A percentile compares a stretch with the other conserved stretches of the same genome.
phyloP scores from a whole-genome alignment of 1,140 invertebrate species.

The Procambarus clarkii region DNA sequence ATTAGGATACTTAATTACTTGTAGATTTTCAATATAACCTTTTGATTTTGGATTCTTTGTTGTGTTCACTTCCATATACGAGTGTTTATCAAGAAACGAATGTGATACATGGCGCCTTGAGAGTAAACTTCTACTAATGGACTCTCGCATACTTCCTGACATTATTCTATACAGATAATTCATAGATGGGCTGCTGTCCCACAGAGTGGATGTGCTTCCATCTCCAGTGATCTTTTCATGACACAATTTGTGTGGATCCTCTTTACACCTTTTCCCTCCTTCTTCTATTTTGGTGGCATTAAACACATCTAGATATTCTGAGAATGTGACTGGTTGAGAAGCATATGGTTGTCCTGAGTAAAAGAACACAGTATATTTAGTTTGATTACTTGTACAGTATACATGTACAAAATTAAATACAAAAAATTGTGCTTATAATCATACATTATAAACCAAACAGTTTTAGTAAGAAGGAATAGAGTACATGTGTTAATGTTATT shows the following conservation, averaged over 20 bases:
- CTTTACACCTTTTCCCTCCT: not conserved
- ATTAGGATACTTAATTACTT: not conserved
- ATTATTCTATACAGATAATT: constrained; percentile 28
- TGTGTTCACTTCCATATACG: not conserved
- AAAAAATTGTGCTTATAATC: too few species aligned
- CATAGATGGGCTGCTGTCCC: constrained; percentile 59
- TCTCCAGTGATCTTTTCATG: constrained; percentile 53
- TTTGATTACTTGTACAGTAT: too few species aligned
- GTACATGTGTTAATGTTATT: too few species aligned
- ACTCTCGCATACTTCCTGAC: not conserved
- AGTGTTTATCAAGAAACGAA: not conserved
- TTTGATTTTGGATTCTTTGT: not conserved
- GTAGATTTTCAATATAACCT: not conserved
- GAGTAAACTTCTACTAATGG: not conserved
- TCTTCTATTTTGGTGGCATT: constrained; percentile 51
- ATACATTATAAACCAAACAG: too few species aligned
- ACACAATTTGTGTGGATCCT: not conserved
- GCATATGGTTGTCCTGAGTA: constrained; percentile 31
- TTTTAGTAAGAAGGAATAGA: too few species aligned
- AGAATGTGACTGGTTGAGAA: constrained; percentile 36
- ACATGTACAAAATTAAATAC: too few species aligned
- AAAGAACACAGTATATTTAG: too few species aligned
- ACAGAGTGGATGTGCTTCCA: constrained; percentile 59
- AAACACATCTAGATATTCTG: constrained; percentile 47
- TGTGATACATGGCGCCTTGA: not conserved